phyloP scores from a whole-genome alignment of 37 sponge, comb jelly and placozoan genomes.

The Amphimedon queenslandica region DNA sequence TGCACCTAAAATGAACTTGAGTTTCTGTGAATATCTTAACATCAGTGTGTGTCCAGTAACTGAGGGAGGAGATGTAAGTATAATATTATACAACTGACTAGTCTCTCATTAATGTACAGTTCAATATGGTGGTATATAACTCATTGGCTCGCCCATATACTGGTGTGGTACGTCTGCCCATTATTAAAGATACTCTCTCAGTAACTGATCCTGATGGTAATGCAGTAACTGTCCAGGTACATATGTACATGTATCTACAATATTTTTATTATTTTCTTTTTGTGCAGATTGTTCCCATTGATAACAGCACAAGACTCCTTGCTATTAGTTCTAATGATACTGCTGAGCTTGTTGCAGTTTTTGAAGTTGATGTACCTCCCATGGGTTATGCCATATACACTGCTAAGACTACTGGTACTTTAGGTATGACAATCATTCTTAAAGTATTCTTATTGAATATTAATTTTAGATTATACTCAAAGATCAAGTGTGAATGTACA shows the following conservation, averaged over 20 bases:
- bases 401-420: no score
- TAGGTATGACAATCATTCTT: no score
- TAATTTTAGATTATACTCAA: no score
- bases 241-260: no score
- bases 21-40: conserved; percentile 79
- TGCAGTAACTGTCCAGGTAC: conserved; percentile 17
- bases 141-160: conserved; percentile 41
- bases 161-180: conserved; percentile 28
- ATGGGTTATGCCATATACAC: no score
- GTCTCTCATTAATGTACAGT: conserved; percentile 7
- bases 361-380: no score
- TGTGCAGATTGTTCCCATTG: no score
- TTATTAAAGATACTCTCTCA: neutral
- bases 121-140: conserved; percentile 81
- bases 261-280: no score
- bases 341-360: no score
- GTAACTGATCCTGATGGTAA: conserved; percentile 22
- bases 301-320: neutral
- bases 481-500: no score
- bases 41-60: conserved; percentile 71
- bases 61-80: conserved; percentile 37
- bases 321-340: neutral
- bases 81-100: neutral
- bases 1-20: conserved; percentile 8
- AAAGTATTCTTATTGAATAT: no score